phyloP scores from a whole-genome alignment of 2,113 vertebrate species.

The Ellobius talpinus region DNA sequence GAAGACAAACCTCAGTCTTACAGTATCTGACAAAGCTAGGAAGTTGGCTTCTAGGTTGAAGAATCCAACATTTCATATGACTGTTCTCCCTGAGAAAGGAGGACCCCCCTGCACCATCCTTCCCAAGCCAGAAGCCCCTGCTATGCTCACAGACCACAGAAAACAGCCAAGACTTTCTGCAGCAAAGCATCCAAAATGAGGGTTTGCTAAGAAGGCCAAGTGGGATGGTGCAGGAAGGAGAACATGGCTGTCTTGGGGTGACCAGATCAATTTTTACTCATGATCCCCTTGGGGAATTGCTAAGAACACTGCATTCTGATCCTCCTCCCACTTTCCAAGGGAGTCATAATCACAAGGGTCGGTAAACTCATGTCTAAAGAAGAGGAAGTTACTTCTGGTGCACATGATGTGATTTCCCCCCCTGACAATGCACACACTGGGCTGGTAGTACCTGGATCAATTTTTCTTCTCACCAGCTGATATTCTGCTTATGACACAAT shows the following conservation, averaged over 20 bases:
- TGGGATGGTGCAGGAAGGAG: too few species aligned
- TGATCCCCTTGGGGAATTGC: not conserved
- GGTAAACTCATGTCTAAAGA: constrained; percentile 77
- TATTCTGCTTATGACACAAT: constrained; percentile 83
- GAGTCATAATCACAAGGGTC: constrained; percentile 35
- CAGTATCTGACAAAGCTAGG: not conserved
- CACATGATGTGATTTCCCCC: constrained; percentile 68
- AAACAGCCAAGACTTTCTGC: not conserved
- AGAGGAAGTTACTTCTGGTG: constrained; percentile 70
- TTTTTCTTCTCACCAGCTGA: constrained; percentile 79
- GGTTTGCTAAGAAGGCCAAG: not conserved
- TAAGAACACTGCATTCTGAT: not conserved
- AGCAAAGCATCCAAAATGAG: not conserved
- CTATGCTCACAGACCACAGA: not conserved
- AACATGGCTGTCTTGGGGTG: not conserved
- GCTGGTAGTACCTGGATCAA: constrained; percentile 80
- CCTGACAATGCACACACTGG: constrained; percentile 73
- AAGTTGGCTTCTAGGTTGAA: not conserved
- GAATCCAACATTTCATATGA: not conserved
- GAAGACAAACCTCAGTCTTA: not conserved
- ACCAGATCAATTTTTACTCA: not conserved
- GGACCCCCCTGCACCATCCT: not conserved
- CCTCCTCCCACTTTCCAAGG: not conserved
- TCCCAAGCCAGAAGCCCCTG: not conserved
- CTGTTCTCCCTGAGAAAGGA: not conserved